Conservation (phyloP, 2,113 vertebrate genomes). For the Lasiurus cinereus region DNA sequence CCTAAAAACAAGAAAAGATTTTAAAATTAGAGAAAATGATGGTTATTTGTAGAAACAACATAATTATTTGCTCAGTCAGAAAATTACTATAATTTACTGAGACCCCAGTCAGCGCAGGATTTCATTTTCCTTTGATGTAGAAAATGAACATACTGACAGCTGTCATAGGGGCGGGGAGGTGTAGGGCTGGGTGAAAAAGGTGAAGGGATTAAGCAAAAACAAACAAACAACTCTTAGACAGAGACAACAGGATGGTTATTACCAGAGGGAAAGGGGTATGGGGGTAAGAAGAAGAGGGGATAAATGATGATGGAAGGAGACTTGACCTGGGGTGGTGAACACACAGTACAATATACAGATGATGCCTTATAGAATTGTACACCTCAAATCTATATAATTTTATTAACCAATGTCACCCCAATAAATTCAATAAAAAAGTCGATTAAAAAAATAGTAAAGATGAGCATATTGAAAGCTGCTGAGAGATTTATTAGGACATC, state of each 20-base stretch:
- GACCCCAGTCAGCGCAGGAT: slow-evolving; percentile 17
- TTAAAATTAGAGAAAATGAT: slow-evolving; percentile 47
- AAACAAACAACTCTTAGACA: not conserved
- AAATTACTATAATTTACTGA: slow-evolving; percentile 72
- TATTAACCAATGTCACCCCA: not conserved
- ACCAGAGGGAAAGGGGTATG: not conserved
- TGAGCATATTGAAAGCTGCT: not conserved
- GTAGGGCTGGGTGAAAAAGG: not conserved
- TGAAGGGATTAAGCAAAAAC: not conserved
- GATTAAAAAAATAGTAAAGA: not conserved
- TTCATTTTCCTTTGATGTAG: slow-evolving; percentile 37
- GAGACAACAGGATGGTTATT: not conserved
- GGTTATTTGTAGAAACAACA: slow-evolving; percentile 59
- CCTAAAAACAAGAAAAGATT: slow-evolving; percentile 59
- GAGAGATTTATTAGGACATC: not conserved
- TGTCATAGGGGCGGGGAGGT: not conserved
- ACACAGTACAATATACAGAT: not conserved
- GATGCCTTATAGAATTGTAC: not conserved
- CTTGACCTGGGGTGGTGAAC: not conserved
- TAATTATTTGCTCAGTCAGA: slow-evolving; percentile 70
- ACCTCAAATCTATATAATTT: not conserved
- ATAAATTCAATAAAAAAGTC: not conserved
- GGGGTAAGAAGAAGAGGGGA: not conserved
- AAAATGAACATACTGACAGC: slow-evolving; percentile 9
- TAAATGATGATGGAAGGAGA: not conserved